phyloP scores from a whole-genome alignment of 2,113 vertebrate species.

The Porphyrio hochstetteri region DNA sequence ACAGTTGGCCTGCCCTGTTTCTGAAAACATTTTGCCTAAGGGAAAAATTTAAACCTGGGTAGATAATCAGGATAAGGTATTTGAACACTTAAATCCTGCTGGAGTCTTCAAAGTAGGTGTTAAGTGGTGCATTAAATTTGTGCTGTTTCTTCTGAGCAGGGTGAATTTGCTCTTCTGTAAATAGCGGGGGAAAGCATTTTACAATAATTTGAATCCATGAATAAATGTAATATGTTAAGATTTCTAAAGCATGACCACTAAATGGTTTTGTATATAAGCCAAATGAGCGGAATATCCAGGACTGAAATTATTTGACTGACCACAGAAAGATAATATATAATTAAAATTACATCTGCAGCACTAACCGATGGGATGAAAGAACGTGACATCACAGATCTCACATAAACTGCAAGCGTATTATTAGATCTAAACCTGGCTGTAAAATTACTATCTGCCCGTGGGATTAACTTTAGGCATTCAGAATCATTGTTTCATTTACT shows the following conservation, averaged over 20 bases:
- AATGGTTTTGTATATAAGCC: conserved; percentile 29
- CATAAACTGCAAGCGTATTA: conserved; percentile 36
- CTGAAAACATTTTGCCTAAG: conserved; percentile 25
- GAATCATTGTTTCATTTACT: conserved; percentile 60
- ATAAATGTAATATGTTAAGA: conserved; percentile 38
- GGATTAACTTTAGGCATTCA: conserved; percentile 52
- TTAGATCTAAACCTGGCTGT: conserved; percentile 64
- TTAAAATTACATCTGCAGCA: conserved; percentile 53
- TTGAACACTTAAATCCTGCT: conserved; percentile 47
- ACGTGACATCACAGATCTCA: conserved; percentile 54
- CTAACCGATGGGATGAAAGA: not conserved
- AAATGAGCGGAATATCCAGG: conserved; percentile 28
- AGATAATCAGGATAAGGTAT: conserved; percentile 47
- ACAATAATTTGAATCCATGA: conserved; percentile 37
- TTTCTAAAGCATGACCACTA: not conserved
- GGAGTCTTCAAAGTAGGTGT: conserved; percentile 35
- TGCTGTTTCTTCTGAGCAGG: conserved; percentile 21
- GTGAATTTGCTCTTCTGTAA: conserved; percentile 40
- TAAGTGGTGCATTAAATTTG: conserved; percentile 62
- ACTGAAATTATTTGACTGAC: conserved; percentile 43
- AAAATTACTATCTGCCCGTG: conserved; percentile 60
- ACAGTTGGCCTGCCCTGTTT: not conserved
- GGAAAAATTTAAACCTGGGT: conserved; percentile 16
- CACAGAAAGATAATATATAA: conserved; percentile 39
- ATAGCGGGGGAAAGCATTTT: conserved; percentile 11